A percentile compares a stretch with the other conserved stretches of the same genome.
phyloP scores from a whole-genome alignment of 2,888 invertebrate genomes.

The Liodrosophila aerea region DNA sequence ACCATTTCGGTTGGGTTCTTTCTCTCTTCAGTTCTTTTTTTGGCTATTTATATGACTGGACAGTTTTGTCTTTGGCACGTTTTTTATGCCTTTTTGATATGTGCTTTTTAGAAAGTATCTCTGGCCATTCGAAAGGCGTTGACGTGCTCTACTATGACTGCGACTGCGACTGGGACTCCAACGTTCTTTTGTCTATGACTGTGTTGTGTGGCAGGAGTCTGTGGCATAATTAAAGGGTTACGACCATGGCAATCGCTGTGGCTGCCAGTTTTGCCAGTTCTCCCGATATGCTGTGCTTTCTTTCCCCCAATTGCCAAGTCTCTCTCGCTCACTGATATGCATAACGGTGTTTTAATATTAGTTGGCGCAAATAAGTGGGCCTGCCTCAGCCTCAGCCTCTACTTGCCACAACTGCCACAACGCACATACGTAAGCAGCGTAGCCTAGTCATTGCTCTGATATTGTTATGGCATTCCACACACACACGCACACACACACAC shows the following conservation, averaged over 20 bases:
- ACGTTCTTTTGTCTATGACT: too few relatives aligned
- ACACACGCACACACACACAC: slow-evolving; percentile 1
- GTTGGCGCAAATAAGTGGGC: slow-evolving; percentile 71
- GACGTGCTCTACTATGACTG: slow-evolving; percentile 39
- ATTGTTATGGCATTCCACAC: slow-evolving; percentile 69
- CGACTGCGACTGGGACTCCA: too few relatives aligned
- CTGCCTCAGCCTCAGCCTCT: slow-evolving; percentile 39
- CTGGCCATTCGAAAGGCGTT: slow-evolving; percentile 76
- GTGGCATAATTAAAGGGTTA: slow-evolving; percentile 77
- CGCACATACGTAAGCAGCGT: slow-evolving; percentile 4
- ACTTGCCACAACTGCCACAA: slow-evolving; percentile 4
- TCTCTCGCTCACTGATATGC: slow-evolving; percentile 58
- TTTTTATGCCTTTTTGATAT: not conserved
- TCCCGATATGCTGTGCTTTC: slow-evolving; percentile 34
- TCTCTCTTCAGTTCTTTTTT: slow-evolving; percentile 21
- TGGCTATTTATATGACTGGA: slow-evolving; percentile 62
- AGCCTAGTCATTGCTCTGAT: slow-evolving; percentile 61
- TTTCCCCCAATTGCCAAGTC: not conserved
- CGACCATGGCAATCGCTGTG: slow-evolving; percentile 59
- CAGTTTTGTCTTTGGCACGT: slow-evolving; percentile 40
- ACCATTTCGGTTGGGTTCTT: slow-evolving; percentile 25
- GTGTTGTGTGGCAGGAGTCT: slow-evolving; percentile 17
- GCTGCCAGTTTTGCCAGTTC: slow-evolving; percentile 21
- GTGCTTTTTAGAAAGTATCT: slow-evolving; percentile 67
- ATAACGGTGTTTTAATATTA: slow-evolving; percentile 77